Evolutionary conservation across 2,888 invertebrate species (phyloP).

Genomic region (Ochlodes sylvanus): DNA sequence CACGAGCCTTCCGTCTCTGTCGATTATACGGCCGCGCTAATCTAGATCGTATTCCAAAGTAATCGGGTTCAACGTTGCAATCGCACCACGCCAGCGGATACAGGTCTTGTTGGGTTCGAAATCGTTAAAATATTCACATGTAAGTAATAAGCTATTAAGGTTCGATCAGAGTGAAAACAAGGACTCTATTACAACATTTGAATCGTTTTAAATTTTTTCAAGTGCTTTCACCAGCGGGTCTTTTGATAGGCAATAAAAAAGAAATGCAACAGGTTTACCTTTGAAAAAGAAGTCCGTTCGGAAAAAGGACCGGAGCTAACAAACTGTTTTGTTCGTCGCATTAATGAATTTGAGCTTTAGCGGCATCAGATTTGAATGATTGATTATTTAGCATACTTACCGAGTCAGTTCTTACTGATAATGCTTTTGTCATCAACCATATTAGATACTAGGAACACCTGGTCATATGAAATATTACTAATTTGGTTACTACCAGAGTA

Average conservation of each 20-base stretch:
- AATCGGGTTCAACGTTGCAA: background rate
- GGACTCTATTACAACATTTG: background rate
- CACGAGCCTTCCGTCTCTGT: slow-evolving; percentile 43
- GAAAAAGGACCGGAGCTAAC: too few relatives aligned
- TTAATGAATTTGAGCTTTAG: background rate
- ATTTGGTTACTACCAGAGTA: too few relatives aligned
- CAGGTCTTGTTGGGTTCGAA: slow-evolving; percentile 30
- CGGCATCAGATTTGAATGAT: background rate
- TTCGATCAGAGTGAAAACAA: slow-evolving; percentile 1
- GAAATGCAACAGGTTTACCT: too few relatives aligned
- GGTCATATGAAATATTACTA: too few relatives aligned
- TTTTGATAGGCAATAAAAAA: too few relatives aligned
- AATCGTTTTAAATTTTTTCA: background rate
- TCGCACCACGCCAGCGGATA: background rate
- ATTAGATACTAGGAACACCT: too few relatives aligned
- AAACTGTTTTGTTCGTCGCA: background rate
- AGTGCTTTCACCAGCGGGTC: too few relatives aligned
- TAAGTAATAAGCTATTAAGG: slow-evolving; percentile 38
- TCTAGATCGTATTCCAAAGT: slow-evolving; percentile 12
- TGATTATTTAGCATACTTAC: too few relatives aligned
- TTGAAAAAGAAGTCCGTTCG: too few relatives aligned
- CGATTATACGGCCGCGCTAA: slow-evolving; percentile 25
- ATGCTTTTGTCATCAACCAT: too few relatives aligned
- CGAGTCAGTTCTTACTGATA: too few relatives aligned
- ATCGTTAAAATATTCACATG: slow-evolving; percentile 43